A percentile compares a stretch with the other conserved stretches of the same genome.
phyloP scores from a whole-genome alignment of 1,140 invertebrate species.

The Proales similis region DNA sequence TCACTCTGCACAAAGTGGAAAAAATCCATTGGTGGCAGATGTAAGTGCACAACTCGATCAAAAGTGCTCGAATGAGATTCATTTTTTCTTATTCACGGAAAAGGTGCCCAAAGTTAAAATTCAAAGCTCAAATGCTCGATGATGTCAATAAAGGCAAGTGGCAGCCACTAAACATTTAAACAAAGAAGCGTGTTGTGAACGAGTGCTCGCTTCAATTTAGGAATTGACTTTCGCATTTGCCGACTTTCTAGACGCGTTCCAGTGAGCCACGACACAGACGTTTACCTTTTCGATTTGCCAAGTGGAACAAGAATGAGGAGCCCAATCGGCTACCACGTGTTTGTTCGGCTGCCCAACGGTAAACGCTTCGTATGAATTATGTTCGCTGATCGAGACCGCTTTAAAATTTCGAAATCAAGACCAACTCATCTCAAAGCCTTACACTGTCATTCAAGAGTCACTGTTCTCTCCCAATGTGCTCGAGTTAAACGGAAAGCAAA shows the following conservation, averaged over 20 bases:
- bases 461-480: not conserved
- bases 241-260: not conserved
- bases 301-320: not conserved
- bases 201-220: not conserved
- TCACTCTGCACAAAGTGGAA: slow-evolving; percentile 10
- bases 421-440: slow-evolving; percentile 26
- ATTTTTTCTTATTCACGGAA: not conserved
- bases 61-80: not conserved
- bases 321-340: slow-evolving; percentile 21
- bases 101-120: slow-evolving; percentile 37
- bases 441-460: slow-evolving; percentile 6
- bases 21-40: slow-evolving; percentile 37
- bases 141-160: slow-evolving; percentile 10
- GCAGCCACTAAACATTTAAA: not conserved
- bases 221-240: slow-evolving; percentile 18
- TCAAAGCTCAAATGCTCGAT: slow-evolving; percentile 14
- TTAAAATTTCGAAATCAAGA: not conserved
- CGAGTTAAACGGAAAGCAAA: not conserved
- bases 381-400: not conserved
- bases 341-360: not conserved
- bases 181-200: not conserved
- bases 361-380: not conserved
- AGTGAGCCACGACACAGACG: slow-evolving; percentile 24
- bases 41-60: slow-evolving; percentile 1
- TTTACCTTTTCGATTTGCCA: slow-evolving; percentile 15